Evolutionary conservation across 2,113 vertebrate genomes (phyloP), one percentile per base, ranked within the genome.

Genomic region (Phaetusa simplex): DNA sequence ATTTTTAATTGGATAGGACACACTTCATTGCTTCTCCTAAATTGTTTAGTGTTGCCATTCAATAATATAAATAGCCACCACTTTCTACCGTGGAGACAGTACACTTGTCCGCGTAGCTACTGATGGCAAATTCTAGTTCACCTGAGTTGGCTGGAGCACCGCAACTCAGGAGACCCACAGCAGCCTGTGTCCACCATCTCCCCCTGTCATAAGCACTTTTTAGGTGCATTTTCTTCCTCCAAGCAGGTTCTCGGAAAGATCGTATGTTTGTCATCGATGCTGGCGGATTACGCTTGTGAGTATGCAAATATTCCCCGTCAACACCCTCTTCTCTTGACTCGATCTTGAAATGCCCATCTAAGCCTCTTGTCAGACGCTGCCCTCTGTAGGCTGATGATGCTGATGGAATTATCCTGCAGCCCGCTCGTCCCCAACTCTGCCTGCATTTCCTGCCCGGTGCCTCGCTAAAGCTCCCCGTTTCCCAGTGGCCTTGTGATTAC

Each of bases 1-100:
- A 72, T 79, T 95, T 89, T 90, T 93, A 90, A 93, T 87, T 95
- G 96, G 62, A 45, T 93, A 93, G 88, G 96, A 93, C 47, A 97
- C 90, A 91, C 86, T 93, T 95, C 91, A 91, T 2, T 34, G 74
- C 74, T 65, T 92, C 93, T 90, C 83, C 94, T 95, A 96, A 96
- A 87, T 87, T 95, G 76, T 96, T 96, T 95, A 97, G 90, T 79
- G 64, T 92, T 87, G 88, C 92, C 69, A 70, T 95, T 91, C 76
- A 65, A 79, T 95, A 90, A 90, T 84, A 93, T 87, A 93, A 97
- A 97, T 93, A 97, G 91, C 81, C 56, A 91, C 77, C 55, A 82
- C 84, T 84, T 91, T 93, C 73, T 78, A 52, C n/a, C 78, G 73
- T 0, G 0, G 76, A 91, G 55, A 89, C 43, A 95, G 88, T 93